Percentiles rank a stretch among this genome's conserved stretches.
These are phyloP conservation scores for Papilio gigon DNA, from an alignment of 2,888 invertebrate genomes.

Conservation along the genomic window DNA sequence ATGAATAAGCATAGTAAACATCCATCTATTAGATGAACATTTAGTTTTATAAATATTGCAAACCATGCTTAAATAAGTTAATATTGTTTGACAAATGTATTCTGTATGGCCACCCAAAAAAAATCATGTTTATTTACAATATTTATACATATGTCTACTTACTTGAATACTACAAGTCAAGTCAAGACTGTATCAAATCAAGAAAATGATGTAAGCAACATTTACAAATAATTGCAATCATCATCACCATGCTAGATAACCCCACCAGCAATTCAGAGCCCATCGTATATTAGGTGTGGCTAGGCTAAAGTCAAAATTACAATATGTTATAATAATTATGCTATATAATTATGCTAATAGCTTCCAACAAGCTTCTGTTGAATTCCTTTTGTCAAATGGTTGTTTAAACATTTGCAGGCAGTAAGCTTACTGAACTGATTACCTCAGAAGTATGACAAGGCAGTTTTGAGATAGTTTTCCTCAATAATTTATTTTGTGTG, in stretches of 20 bases:
- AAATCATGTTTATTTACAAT: too few species aligned
- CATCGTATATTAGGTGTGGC: too few species aligned
- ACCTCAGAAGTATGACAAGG: neutral
- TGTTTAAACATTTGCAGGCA: neutral
- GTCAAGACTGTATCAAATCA: too few species aligned
- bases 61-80: neutral
- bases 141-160: neutral
- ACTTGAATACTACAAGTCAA: too few species aligned
- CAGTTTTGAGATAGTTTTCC: neutral
- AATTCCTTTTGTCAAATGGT: neutral
- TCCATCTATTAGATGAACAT: neutral
- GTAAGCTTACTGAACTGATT: neutral
- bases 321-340: too few species aligned
- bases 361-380: neutral
- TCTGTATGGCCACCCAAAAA: neutral
- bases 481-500: neutral
- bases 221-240: too few species aligned
- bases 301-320: too few species aligned
- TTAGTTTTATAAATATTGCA: neutral
- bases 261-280: too few species aligned
- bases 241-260: too few species aligned
- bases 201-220: too few species aligned
- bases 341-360: too few species aligned
- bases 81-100: neutral
- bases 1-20: neutral